Conservation (phyloP, 2,797 vertebrate species). For the Cossypha niveicapilla region DNA sequence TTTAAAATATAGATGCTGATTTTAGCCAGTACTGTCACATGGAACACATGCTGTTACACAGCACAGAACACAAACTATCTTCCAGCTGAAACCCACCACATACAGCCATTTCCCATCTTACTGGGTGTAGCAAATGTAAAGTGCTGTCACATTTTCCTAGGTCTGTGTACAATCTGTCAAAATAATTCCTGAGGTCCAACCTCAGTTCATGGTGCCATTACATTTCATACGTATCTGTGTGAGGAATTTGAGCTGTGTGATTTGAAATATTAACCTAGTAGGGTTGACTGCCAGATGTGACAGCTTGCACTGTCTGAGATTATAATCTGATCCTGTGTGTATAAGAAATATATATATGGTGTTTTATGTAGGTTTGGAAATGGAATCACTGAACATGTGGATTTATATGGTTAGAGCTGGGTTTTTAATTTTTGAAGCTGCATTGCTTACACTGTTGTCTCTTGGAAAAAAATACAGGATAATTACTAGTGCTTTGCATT, state of each 20-base stretch:
- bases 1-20: neutral
- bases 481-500: conserved; percentile 30
- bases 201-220: neutral
- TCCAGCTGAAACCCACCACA: neutral
- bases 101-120: neutral
- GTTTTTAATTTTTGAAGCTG: conserved; percentile 15
- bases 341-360: neutral
- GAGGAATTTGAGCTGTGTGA: conserved; percentile 14
- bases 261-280: conserved; percentile 22
- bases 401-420: neutral
- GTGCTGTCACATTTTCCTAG: conserved; percentile 10
- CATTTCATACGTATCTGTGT: neutral
- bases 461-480: neutral
- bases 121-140: neutral
- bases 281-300: conserved; percentile 39
- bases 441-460: neutral
- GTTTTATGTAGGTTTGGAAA: conserved; percentile 19
- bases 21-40: rapidly evolving
- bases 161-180: conserved; percentile 43
- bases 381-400: neutral
- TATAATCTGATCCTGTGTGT: conserved; percentile 36
- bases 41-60: neutral
- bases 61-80: neutral
- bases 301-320: conserved; percentile 24
- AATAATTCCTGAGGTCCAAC: conserved; percentile 31